These are phyloP conservation scores for Catharus fuscescens DNA, from an alignment of 2,113 vertebrate species.

Conservation along the genomic window DNA sequence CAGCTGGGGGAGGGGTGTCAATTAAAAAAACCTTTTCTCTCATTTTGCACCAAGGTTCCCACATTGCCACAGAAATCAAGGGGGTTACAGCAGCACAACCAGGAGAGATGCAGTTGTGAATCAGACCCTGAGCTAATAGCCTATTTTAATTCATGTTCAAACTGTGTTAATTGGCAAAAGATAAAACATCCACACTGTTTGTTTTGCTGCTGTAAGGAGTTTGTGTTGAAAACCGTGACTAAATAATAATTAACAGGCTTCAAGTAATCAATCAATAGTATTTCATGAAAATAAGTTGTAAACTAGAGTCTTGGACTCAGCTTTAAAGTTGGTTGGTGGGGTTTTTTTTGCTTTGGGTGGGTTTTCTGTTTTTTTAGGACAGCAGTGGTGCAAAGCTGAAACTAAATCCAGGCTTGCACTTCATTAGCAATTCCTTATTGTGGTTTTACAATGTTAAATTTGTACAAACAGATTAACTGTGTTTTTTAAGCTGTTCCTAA, in stretches of 20 bases:
- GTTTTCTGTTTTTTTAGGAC: background rate
- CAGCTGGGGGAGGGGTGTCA: background rate
- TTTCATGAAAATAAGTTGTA: slow-evolving; percentile 44
- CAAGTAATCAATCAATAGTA: slow-evolving; percentile 49
- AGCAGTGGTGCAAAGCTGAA: slow-evolving; percentile 43
- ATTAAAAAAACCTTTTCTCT: background rate
- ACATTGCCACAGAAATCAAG: background rate
- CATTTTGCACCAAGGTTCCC: background rate
- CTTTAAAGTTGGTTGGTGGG: slow-evolving; percentile 13
- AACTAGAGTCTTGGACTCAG: slow-evolving; percentile 1
- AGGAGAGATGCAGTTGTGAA: background rate
- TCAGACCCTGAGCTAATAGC: slow-evolving; percentile 1
- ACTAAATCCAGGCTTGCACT: slow-evolving; percentile 43
- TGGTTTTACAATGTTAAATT: slow-evolving; percentile 69
- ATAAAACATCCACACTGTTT: slow-evolving; percentile 57
- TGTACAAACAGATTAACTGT: slow-evolving; percentile 75
- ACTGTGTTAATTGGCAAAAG: slow-evolving; percentile 58
- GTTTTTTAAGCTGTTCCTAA: slow-evolving; percentile 75
- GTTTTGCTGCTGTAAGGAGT: slow-evolving; percentile 52
- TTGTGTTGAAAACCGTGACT: slow-evolving; percentile 50
- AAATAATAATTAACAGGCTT: slow-evolving; percentile 59
- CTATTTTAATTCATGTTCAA: slow-evolving; percentile 30
- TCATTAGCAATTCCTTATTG: slow-evolving; percentile 68
- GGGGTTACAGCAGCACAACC: background rate
- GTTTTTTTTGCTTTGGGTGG: background rate